phyloP scores from a whole-genome alignment of 1,140 invertebrate species.

The Bombus fervidus region DNA sequence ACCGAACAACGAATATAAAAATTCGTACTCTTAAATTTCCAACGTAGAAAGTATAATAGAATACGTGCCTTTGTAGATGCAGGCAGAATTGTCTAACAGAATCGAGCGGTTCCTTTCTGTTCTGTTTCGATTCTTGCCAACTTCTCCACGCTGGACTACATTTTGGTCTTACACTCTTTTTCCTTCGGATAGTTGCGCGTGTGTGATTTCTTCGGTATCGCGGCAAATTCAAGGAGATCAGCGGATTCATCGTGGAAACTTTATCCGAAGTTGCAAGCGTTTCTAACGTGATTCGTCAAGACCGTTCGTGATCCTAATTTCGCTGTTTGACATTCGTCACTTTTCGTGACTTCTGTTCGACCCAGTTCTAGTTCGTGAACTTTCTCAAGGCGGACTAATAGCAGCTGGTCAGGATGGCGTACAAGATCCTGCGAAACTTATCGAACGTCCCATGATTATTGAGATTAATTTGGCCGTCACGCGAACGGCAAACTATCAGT shows the following conservation, averaged over 20 bases:
- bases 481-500: background rate
- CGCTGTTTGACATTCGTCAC: constrained; percentile 12
- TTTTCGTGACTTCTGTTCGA: background rate
- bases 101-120: background rate
- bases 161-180: constrained; percentile 44
- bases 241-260: constrained; percentile 33
- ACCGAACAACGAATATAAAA: too few relatives aligned
- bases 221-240: background rate
- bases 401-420: background rate
- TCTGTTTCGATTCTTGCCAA: constrained; percentile 13
- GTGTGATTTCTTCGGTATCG: constrained; percentile 38
- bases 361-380: background rate
- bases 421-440: constrained; percentile 9
- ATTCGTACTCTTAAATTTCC: too few relatives aligned
- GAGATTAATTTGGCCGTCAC: constrained; percentile 24
- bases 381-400: background rate
- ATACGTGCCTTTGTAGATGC: too few relatives aligned
- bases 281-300: constrained; percentile 35
- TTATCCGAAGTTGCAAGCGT: background rate
- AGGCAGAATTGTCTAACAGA: too few relatives aligned
- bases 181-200: constrained; percentile 30
- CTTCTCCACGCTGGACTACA: constrained; percentile 45
- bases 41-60: too few relatives aligned
- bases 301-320: constrained; percentile 16
- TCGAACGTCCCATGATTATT: constrained; percentile 8